A percentile compares a stretch with the other conserved stretches of the same genome.
These are phyloP conservation scores for Agapornis canus DNA, from an alignment of 2,797 vertebrate genomes.

Conservation along the genomic window DNA sequence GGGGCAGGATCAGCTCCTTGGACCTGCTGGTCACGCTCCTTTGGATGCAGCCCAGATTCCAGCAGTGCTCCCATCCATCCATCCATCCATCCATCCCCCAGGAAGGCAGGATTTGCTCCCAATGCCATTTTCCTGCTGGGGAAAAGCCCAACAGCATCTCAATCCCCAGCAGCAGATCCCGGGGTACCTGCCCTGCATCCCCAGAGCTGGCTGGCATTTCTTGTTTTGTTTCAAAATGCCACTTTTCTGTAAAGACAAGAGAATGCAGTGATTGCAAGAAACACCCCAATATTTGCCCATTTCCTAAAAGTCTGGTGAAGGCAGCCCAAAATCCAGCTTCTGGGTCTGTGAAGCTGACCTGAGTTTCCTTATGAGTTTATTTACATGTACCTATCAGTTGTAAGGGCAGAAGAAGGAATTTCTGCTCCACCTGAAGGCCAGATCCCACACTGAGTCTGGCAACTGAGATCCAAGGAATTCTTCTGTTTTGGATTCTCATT, in stretches of 20 bases:
- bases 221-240: background rate
- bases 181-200: background rate
- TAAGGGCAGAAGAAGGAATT: background rate
- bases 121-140: background rate
- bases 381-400: background rate
- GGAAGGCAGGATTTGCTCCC: background rate
- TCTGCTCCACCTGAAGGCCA: background rate
- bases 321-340: background rate
- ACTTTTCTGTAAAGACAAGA: background rate
- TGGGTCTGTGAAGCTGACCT: background rate
- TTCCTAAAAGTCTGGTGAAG: background rate
- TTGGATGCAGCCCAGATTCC: too few species aligned
- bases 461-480: background rate
- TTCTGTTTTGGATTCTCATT: background rate
- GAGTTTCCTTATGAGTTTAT: background rate
- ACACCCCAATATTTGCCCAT: fast-evolving
- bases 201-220: background rate
- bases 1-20: too few species aligned
- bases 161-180: background rate
- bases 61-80: background rate
- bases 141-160: background rate
- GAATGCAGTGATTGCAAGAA: background rate
- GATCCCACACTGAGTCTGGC: background rate
- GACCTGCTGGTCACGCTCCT: too few species aligned
- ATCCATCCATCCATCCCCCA: background rate